These are phyloP conservation scores for Flexamia atlantica DNA, from an alignment of 2,888 invertebrate genomes.

Conservation along the genomic window DNA sequence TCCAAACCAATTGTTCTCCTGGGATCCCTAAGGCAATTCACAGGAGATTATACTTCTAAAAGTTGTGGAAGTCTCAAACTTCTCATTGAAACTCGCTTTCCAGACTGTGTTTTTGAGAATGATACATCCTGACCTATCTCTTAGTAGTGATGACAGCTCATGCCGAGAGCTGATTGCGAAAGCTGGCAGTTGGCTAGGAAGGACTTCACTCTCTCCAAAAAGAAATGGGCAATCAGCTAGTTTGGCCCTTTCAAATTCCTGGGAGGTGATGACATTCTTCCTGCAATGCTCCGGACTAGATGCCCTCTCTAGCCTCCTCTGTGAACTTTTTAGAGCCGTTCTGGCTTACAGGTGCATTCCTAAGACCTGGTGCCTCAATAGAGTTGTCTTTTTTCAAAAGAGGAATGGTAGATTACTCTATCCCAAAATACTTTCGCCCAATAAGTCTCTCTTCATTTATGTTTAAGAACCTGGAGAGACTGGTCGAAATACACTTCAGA, in stretches of 20 bases:
- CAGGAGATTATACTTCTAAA: no score
- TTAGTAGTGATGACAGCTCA: no score
- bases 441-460: not conserved
- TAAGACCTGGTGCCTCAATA: not conserved
- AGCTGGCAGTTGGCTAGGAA: slow-evolving; percentile 18
- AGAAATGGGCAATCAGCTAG: slow-evolving; percentile 35
- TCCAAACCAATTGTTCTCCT: no score
- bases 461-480: not conserved
- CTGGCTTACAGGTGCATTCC: slow-evolving; percentile 28
- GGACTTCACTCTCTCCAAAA: slow-evolving; percentile 30
- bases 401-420: not conserved
- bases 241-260: slow-evolving; percentile 14
- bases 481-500: not conserved
- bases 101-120: slow-evolving; percentile 21
- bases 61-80: slow-evolving; percentile 9
- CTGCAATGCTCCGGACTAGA: slow-evolving; percentile 42
- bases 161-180: slow-evolving; percentile 28
- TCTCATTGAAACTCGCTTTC: slow-evolving; percentile 34
- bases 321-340: slow-evolving; percentile 28
- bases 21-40: no score
- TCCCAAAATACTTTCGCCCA: not conserved
- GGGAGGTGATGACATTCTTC: not conserved
- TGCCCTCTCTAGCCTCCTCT: not conserved
- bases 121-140: not conserved
- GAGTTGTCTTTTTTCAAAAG: not conserved